Evolutionary conservation across 1,140 invertebrate genomes (phyloP), one percentile per base, ranked within the genome.

Genomic region (Drosophila nannoptera): DNA sequence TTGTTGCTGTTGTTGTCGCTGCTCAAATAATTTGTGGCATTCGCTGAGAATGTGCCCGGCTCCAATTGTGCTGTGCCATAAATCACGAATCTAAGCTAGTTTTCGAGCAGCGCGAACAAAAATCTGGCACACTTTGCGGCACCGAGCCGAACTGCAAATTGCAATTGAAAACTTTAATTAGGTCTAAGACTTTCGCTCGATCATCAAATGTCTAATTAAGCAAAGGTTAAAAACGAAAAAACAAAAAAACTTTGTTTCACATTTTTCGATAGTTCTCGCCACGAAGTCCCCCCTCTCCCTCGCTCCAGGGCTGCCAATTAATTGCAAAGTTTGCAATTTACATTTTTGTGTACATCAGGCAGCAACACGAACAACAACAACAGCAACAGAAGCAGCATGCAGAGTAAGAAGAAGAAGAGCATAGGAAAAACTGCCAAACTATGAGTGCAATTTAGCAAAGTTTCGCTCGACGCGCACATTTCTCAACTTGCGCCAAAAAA

Each of bases 321-420:
- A 68, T 67, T 67, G 55, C 63, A 61, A 73, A 70, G 54, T 71
- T 71, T 74, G 56, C 61, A 71, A 74, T 71, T 74, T 67, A 67
- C 67, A 73, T 73, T 73, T 73, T 64, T 73, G 54, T 73, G 60
- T 45, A 64, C 59, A 8, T 46, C 69, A 36, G 52, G 58, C 63
- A 67, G 31, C 42, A 66, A 48, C 49, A 33, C 11, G 43, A n/a
- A n/a, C n/a, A n/a, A 48, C 56, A 54, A 46, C 61, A 50, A 43
- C 36, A 36, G 36, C 53, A 67, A 36, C 55, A 43, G 40, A 45
- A 22, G 22, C 22, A 22, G 22, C 22, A 22, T 22, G 22, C 22
- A 22, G 22, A 3, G 22, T 22, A 22, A 22, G 22, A 22, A 22
- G 22, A 22, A 22, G 22, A 22, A 22, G 22, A 22, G 22, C 8